Evolutionary conservation across 2,113 vertebrate species (phyloP), one percentile per base, ranked within the genome.

Genomic region (Siniperca knerii): DNA sequence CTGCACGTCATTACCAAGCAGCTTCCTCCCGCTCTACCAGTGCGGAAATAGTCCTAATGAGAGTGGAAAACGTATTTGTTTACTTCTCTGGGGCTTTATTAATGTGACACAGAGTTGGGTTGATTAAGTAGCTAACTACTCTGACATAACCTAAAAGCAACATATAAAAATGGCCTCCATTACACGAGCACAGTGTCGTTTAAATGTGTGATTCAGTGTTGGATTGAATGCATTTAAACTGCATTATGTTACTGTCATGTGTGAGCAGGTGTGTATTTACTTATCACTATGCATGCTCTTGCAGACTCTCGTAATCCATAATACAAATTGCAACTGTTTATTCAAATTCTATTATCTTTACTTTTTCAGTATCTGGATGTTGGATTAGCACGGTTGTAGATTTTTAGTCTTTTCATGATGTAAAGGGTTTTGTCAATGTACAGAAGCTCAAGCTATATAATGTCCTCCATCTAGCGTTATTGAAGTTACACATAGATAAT

Each of bases 81-180:
- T 92, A 87, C 76, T 90, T 92, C 79, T 81, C 80, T 84, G 69
- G 75, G 74, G 87, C 71, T 90, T 87, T 85, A 90, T 75, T 91
- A 90, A 91, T 87, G 78, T 85, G 86, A 83, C 81, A 84, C 75
- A 77, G 50, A 79, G 66, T 75, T 66, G 75, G 85, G 77, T 66
- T 94, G 88, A 90, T 92, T 91, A 92, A 93, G 85, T 87, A 89
- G 82, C 87, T 85, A 87, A 91, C 70, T 66, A 82, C 84, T 86
- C 83, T 88, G 72, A 92, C 60, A 82, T 90, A 84, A 87, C 71
- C 74, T 72, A 81, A 87, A 60, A 81, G 82, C 60, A 75, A 80
- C 60, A 77, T 54, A 70, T 64, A 66, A 83, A 82, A 83, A 75
- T 61, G 50, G 57, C 29, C 58, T 64, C 15, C 20, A 77, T 69